A percentile compares a stretch with the other conserved stretches of the same genome.
phyloP scores from a whole-genome alignment of 2,797 vertebrate genomes.

The Enteromius viviparus region DNA sequence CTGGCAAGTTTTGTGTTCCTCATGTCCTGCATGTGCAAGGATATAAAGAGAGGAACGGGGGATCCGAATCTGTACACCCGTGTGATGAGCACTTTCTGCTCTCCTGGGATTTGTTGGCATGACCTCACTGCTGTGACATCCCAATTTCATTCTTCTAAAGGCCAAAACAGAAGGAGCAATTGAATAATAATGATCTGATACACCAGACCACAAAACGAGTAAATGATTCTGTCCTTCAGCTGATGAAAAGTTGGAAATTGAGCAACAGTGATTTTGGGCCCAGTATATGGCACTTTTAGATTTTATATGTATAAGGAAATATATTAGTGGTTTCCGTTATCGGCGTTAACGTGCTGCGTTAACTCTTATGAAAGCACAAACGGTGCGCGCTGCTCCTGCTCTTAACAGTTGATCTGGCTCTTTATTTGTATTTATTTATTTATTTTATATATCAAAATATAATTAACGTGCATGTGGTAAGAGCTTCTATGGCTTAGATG shows the following conservation, averaged over 20 bases:
- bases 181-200: not conserved
- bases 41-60: not conserved
- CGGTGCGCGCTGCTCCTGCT: no score
- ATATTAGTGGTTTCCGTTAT: no score
- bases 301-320: not conserved
- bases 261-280: not conserved
- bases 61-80: conserved; percentile 6
- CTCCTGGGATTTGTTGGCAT: not conserved
- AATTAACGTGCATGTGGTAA: no score
- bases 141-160: conserved; percentile 5
- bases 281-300: not conserved
- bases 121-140: not conserved
- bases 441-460: no score
- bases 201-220: not conserved
- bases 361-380: no score
- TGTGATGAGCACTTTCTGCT: conserved; percentile 28
- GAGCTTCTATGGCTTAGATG: no score
- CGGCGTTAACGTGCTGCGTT: no score
- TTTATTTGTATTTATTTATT: no score
- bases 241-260: not conserved
- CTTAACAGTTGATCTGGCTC: no score
- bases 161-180: not conserved
- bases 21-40: not conserved
- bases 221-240: not conserved
- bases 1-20: not conserved